phyloP scores from a whole-genome alignment of 2,888 invertebrate genomes.

The Allygus modestus region DNA sequence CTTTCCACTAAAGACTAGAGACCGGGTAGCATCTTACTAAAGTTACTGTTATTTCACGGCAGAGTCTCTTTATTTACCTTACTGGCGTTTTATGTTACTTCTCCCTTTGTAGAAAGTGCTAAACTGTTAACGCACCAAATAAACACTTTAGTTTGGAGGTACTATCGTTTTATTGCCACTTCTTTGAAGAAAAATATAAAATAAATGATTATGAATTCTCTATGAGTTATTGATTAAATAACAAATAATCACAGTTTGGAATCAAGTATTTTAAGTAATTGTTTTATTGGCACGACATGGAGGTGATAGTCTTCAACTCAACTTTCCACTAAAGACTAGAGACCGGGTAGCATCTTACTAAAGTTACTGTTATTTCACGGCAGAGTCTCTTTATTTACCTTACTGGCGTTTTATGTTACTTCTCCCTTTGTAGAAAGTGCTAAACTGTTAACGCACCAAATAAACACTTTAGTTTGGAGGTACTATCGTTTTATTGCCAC shows the following conservation, averaged over 20 bases:
- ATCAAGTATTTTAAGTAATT: neutral
- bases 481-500: neutral
- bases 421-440: neutral
- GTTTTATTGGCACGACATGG: neutral
- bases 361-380: conserved; percentile 3
- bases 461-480: neutral
- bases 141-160: neutral
- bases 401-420: conserved; percentile 24
- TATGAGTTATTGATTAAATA: no score
- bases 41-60: conserved; percentile 2
- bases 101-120: neutral
- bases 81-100: conserved; percentile 24
- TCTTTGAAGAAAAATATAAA: no score
- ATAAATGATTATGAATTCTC: no score
- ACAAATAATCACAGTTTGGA: no score
- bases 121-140: neutral
- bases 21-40: neutral
- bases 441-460: neutral
- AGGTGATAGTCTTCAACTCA: neutral
- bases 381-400: conserved; percentile 7
- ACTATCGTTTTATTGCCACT: neutral
- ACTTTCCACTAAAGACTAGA: neutral
- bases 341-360: neutral
- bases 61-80: conserved; percentile 8
- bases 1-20: neutral